These are phyloP conservation scores for Calonectris borealis DNA, from an alignment of 2,113 vertebrate genomes.

Conservation along the genomic window DNA sequence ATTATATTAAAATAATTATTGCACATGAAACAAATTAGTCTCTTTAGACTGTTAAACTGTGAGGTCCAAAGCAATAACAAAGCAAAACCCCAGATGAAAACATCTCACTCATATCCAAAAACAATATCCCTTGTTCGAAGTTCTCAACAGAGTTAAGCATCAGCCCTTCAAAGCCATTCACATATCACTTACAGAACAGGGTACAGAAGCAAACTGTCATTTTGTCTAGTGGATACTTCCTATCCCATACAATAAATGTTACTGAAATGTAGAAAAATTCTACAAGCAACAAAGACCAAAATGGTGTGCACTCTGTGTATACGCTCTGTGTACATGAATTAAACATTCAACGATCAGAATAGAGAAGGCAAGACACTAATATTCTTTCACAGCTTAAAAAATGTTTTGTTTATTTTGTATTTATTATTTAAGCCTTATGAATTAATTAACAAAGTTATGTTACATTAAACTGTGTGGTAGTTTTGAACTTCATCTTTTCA, in stretches of 20 bases:
- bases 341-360: not conserved
- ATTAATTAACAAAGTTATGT: not conserved
- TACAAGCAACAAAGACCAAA: not conserved
- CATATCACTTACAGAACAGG: not conserved
- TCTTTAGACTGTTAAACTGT: not conserved
- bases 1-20: not conserved
- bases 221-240: not conserved
- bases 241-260: not conserved
- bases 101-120: not conserved
- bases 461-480: not conserved
- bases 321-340: not conserved
- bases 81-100: not conserved
- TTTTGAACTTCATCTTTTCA: not conserved
- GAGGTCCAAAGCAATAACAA: not conserved
- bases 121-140: accelerated
- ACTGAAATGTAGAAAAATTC: not conserved
- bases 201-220: not conserved
- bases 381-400: not conserved
- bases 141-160: not conserved
- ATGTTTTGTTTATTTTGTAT: not conserved
- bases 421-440: not conserved
- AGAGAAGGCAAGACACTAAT: not conserved
- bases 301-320: accelerated
- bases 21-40: not conserved
- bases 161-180: not conserved